Conservation (phyloP, 1,140 invertebrate genomes). For the Brachystomella parvula region DNA sequence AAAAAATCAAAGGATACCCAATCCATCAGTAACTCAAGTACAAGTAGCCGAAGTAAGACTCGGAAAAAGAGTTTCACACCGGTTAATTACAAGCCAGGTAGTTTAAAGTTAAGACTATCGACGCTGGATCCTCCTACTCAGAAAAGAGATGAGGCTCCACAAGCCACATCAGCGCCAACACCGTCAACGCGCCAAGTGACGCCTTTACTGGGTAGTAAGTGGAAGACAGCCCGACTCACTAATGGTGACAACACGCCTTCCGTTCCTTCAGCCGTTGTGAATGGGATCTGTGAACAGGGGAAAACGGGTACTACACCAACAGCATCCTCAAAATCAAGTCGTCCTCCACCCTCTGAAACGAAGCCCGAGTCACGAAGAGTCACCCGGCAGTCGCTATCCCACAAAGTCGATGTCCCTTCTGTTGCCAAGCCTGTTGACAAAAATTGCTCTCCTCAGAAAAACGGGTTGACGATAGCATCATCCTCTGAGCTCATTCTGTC, state of each 20-base stretch:
- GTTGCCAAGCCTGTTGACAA: no score
- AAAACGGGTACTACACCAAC: not conserved
- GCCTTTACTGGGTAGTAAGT: not conserved
- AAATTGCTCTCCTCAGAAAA: not conserved
- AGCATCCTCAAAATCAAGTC: not conserved
- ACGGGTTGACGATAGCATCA: not conserved
- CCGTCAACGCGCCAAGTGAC: not conserved
- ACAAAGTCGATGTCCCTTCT: not conserved
- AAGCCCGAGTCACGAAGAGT: not conserved
- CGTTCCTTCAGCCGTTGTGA: not conserved
- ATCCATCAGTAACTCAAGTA: slow-evolving; percentile 24
- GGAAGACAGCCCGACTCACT: not conserved
- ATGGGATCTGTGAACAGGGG: not conserved
- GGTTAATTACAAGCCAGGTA: slow-evolving; percentile 26
- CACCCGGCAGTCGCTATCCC: not conserved
- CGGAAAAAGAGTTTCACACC: slow-evolving; percentile 19
- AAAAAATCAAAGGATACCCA: slow-evolving; percentile 4
- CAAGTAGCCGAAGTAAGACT: slow-evolving; percentile 27
- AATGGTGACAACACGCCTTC: not conserved
- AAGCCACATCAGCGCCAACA: not conserved
- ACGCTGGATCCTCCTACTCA: slow-evolving; percentile 21
- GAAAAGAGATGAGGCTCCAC: not conserved
- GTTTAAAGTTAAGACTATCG: slow-evolving; percentile 33
- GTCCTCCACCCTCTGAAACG: not conserved
- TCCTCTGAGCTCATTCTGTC: not conserved